Evolutionary conservation across 2,888 invertebrate species (phyloP).

Genomic region (Folsomia candida): DNA sequence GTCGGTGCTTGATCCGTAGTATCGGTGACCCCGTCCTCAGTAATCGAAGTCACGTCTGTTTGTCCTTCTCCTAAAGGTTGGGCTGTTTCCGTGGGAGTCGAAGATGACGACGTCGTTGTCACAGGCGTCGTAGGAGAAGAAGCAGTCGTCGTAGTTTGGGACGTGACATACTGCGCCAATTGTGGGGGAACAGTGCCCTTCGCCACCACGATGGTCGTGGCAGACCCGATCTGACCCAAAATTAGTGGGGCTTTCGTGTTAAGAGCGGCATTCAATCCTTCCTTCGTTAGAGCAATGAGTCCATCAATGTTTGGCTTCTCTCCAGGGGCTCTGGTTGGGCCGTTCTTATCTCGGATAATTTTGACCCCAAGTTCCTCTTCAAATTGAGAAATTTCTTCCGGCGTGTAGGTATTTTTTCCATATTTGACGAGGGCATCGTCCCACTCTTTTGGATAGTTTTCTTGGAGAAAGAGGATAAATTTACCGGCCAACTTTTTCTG

Average conservation of each 20-base stretch:
- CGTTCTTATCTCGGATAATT: not conserved
- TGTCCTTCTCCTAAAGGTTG: no score
- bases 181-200: no score
- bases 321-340: not conserved
- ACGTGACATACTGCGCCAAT: no score
- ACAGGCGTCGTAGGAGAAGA: no score
- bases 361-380: slow-evolving; percentile 33
- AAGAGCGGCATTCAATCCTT: slow-evolving; percentile 19
- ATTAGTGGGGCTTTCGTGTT: slow-evolving; percentile 23
- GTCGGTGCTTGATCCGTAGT: no score
- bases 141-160: no score
- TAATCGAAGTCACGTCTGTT: no score
- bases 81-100: no score
- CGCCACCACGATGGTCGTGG: not conserved
- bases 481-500: slow-evolving; percentile 35
- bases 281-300: slow-evolving; percentile 23
- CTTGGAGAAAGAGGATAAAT: slow-evolving; percentile 34
- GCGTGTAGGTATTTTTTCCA: slow-evolving; percentile 12
- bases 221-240: not conserved
- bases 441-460: slow-evolving; percentile 38
- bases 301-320: slow-evolving; percentile 29
- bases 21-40: no score
- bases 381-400: slow-evolving; percentile 26
- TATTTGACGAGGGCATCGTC: slow-evolving; percentile 37
- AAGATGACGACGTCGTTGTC: no score